Evolutionary conservation across 2,888 invertebrate species (phyloP).

Genomic region (Melinopterus prodromus): DNA sequence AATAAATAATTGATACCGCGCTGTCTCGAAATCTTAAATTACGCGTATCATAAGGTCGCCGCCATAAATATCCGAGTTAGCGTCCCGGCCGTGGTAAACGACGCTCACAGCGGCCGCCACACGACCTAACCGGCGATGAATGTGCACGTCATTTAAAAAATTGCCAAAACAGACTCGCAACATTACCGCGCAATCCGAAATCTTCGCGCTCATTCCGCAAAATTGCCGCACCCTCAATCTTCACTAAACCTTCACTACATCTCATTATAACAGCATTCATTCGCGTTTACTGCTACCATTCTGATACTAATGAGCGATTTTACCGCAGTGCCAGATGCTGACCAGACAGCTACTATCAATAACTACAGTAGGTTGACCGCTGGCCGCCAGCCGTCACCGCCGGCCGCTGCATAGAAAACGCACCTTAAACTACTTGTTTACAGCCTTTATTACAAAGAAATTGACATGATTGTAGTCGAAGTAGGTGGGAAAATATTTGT

Average conservation of each 20-base stretch:
- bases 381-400: too few species aligned
- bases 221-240: neutral
- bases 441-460: too few species aligned
- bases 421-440: too few species aligned
- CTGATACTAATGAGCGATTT: too few species aligned
- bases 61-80: too few species aligned
- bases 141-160: neutral
- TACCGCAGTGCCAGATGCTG: too few species aligned
- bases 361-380: neutral
- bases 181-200: neutral
- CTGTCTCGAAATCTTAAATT: constrained; percentile 47
- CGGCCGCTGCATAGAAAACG: too few species aligned
- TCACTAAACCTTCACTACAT: neutral
- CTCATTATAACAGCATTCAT: neutral
- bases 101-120: neutral
- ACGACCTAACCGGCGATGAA: neutral
- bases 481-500: too few species aligned
- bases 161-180: neutral
- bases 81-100: neutral
- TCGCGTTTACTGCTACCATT: too few species aligned
- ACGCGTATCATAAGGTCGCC: constrained; percentile 43
- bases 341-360: neutral
- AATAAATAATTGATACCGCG: constrained; percentile 44
- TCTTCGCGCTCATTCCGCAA: neutral
- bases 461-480: too few species aligned